Conservation (phyloP, 2,113 vertebrate species). For the Oceanites oceanicus region DNA sequence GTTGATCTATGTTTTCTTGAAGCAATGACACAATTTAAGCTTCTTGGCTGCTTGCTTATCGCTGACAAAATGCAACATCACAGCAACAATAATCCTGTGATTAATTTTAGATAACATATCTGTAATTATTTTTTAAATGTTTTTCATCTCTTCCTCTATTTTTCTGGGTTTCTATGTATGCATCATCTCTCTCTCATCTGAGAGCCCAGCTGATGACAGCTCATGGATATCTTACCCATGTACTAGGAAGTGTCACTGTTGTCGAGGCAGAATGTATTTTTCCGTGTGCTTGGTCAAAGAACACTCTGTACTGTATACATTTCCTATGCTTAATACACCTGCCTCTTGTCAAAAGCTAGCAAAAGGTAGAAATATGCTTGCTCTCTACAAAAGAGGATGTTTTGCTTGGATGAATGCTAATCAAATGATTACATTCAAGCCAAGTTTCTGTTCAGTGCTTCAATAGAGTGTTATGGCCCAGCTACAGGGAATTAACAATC, state of each 20-base stretch:
- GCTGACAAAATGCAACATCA: neutral
- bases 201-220: neutral
- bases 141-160: neutral
- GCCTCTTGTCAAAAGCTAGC: neutral
- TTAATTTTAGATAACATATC: neutral
- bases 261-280: slow-evolving; percentile 9
- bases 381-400: neutral
- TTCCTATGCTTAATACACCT: neutral
- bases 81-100: neutral
- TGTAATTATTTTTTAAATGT: neutral
- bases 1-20: neutral
- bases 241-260: neutral
- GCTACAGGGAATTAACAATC: slow-evolving; percentile 14
- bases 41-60: neutral
- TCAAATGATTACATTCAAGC: slow-evolving; percentile 31
- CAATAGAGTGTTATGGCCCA: neutral
- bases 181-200: neutral
- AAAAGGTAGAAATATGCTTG: neutral
- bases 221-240: neutral
- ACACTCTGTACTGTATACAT: neutral
- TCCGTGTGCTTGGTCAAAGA: neutral
- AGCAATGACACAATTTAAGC: neutral
- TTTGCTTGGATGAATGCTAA: slow-evolving; percentile 42
- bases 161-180: neutral
- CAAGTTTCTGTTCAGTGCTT: neutral